Conservation (phyloP, 2,888 invertebrate species). For the Magallana nippona region DNA sequence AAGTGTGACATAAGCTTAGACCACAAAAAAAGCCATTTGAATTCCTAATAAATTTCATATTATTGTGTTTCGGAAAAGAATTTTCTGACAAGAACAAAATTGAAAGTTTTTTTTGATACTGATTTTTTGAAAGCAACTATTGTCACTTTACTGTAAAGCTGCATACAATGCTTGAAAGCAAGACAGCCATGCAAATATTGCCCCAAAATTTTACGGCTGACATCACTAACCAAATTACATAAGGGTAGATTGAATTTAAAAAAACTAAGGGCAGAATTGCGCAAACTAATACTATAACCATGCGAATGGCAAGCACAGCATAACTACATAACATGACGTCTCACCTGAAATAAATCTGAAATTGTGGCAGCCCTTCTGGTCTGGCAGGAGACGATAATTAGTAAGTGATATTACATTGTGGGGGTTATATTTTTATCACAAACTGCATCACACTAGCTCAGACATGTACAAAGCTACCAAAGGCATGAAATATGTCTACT, state of each 20-base stretch:
- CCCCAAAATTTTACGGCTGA: too few relatives aligned
- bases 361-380: conserved; percentile 17
- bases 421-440: conserved; percentile 7
- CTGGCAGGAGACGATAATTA: conserved; percentile 15
- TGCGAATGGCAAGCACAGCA: not conserved
- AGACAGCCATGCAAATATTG: not conserved
- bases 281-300: conserved; percentile 1
- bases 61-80: too few relatives aligned
- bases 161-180: conserved; percentile 1
- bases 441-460: conserved; percentile 27
- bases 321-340: conserved; percentile 22
- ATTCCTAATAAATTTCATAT: too few relatives aligned
- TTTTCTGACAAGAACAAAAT: not conserved
- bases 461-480: not conserved
- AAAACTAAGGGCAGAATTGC: not conserved
- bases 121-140: too few relatives aligned
- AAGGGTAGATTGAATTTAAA: not conserved
- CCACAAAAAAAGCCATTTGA: too few relatives aligned
- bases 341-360: conserved; percentile 35
- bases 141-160: not conserved
- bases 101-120: too few relatives aligned
- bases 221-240: not conserved
- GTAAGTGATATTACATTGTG: conserved; percentile 12
- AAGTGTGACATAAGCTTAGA: not conserved
- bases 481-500: not conserved